Evolutionary conservation across 2,888 invertebrate species (phyloP), one percentile per base, ranked within the genome.

Genomic region (Calephelis perditalis): DNA sequence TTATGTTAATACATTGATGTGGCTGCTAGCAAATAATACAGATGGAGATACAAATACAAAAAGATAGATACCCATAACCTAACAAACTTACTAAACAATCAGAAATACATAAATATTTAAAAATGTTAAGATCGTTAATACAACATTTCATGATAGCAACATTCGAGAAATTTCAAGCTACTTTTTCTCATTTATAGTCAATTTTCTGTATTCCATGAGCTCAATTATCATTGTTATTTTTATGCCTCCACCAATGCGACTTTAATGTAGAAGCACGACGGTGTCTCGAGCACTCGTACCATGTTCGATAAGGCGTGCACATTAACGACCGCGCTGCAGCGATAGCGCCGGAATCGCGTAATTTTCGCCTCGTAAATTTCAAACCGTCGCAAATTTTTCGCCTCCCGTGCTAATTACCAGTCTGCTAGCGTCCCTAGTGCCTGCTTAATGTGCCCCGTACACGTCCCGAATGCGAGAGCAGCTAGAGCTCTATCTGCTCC

Each of bases 291-390:
- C 70, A 68, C 70, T 66, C 71, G 72, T 76, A 73, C 70, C 75
- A 71, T 72, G 78, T 78, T 82, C 84, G 90, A 88, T 88, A 90
- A 88, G 86, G 84, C 83, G 78, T 80, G 84, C 84, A 86, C 89
- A 88, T 88, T 86, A 88, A 85, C 82, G 78, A 76, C 77, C 77
- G 74, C 78, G 75, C 77, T 84, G 86, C 82, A 83, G 79, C 86
- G 86, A 87, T 89, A 89, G 84, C 86, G 82, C 74, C 79, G 76
- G 80, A 84, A 82, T 88, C 81, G 84, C 85, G 87, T 87, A 89
- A 89, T 90, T 90, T 90, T 86, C 88, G 84, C 89, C 86, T 88
- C 89, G 89, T 89, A 89, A 89, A 89, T 90, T 89, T 88, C 83
- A 82, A 86, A 81, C 85, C 78, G 84, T 89, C 86, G 87, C 89